phyloP scores from a whole-genome alignment of 1,140 invertebrate species.

The Leptopilina boulardi region DNA sequence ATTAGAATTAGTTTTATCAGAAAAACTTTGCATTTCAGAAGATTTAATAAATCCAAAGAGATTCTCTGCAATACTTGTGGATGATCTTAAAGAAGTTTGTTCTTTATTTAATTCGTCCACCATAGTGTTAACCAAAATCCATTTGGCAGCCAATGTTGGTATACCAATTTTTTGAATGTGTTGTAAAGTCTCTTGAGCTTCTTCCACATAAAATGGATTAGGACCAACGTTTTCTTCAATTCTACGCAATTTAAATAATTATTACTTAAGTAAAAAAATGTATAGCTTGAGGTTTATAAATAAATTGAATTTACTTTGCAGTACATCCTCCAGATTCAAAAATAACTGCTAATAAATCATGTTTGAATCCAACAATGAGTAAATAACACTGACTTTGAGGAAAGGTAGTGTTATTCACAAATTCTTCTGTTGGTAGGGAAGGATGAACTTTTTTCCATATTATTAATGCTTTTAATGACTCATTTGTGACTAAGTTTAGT shows the following conservation, averaged over 20 bases:
- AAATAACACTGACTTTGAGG: slow-evolving; percentile 82
- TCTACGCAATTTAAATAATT: slow-evolving; percentile 52
- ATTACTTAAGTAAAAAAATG: neutral
- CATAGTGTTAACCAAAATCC: slow-evolving; percentile 78
- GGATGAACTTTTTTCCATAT: slow-evolving; percentile 86
- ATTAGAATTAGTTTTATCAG: slow-evolving; percentile 52
- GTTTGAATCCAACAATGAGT: slow-evolving; percentile 83
- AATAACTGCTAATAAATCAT: slow-evolving; percentile 83
- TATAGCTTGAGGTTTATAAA: no score
- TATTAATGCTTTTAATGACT: slow-evolving; percentile 83
- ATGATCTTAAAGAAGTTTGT: slow-evolving; percentile 50
- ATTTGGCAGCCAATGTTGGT: slow-evolving; percentile 78
- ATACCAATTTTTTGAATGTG: slow-evolving; percentile 82
- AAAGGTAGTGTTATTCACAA: slow-evolving; percentile 61
- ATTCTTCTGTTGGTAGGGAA: slow-evolving; percentile 67
- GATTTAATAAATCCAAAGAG: slow-evolving; percentile 73
- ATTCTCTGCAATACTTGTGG: slow-evolving; percentile 70
- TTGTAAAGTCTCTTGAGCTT: slow-evolving; percentile 82
- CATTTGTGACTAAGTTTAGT: slow-evolving; percentile 80
- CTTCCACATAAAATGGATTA: slow-evolving; percentile 81
- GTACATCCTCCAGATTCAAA: slow-evolving; percentile 83
- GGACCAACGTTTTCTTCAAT: slow-evolving; percentile 75
- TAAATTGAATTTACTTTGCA: slow-evolving; percentile 67
- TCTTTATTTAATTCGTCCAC: slow-evolving; percentile 73
- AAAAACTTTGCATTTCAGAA: slow-evolving; percentile 59